A percentile compares a stretch with the other conserved stretches of the same genome.
phyloP scores from a whole-genome alignment of 2,797 vertebrate genomes.

The Acanthornis magna region DNA sequence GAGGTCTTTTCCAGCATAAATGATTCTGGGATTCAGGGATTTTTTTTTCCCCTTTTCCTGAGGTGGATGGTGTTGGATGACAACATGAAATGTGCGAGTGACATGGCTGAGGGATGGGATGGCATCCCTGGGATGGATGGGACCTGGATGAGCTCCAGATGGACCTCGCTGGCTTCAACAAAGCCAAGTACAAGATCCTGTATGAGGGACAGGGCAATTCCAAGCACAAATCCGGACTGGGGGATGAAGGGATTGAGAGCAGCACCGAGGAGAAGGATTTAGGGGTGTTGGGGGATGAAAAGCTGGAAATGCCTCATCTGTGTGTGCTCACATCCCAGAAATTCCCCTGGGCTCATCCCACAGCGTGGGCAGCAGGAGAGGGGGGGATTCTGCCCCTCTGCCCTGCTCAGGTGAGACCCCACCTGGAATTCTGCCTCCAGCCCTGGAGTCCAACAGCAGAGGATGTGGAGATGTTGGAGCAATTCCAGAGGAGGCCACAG shows the following conservation, averaged over 20 bases:
- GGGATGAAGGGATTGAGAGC: background rate
- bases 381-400: background rate
- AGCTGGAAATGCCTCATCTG: background rate
- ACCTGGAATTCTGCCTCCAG: background rate
- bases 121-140: no score
- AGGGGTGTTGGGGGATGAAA: background rate
- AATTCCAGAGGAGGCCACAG: accelerated
- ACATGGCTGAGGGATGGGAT: background rate
- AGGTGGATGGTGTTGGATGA: background rate
- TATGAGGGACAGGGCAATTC: background rate
- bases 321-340: background rate
- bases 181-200: background rate
- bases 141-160: background rate
- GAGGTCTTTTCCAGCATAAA: background rate
- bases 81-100: background rate
- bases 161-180: background rate
- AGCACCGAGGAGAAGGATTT: background rate
- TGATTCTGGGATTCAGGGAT: background rate
- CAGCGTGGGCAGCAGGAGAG: accelerated
- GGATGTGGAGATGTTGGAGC: accelerated
- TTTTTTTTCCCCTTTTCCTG: background rate
- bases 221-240: background rate
- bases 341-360: background rate
- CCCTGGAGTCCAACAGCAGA: accelerated
- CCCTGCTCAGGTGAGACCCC: accelerated